Conservation (phyloP, 2,888 invertebrate species). For the Drosophila niveifrons region DNA sequence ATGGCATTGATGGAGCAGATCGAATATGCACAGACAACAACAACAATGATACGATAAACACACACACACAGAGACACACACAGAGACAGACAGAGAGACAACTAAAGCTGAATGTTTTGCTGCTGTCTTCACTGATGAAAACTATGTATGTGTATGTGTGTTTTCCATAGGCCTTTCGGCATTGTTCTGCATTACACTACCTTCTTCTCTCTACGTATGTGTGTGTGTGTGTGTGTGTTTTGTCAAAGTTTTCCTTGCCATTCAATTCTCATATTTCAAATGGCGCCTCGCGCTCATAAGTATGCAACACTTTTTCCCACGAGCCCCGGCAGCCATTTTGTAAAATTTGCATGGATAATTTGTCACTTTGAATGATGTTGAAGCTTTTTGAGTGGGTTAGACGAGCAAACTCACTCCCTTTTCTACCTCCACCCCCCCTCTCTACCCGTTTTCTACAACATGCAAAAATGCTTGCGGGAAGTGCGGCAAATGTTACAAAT, state of each 20-base stretch:
- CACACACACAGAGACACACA: slow-evolving; percentile 18
- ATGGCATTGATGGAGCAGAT: slow-evolving; percentile 75
- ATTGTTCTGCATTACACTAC: slow-evolving; percentile 48
- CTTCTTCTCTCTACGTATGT: slow-evolving; percentile 12
- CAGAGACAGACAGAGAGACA: neutral
- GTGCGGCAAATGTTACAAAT: slow-evolving; percentile 79
- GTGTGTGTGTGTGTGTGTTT: slow-evolving; percentile 42
- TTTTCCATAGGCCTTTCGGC: slow-evolving; percentile 21
- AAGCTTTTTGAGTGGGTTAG: slow-evolving; percentile 74
- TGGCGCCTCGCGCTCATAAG: slow-evolving; percentile 68
- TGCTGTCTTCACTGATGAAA: neutral
- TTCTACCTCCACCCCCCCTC: neutral
- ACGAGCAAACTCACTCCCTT: slow-evolving; percentile 31
- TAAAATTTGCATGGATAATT: slow-evolving; percentile 80
- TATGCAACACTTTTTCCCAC: slow-evolving; percentile 77
- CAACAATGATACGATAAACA: slow-evolving; percentile 10
- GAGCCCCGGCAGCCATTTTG: slow-evolving; percentile 61
- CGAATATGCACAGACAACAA: slow-evolving; percentile 67
- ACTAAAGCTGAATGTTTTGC: neutral
- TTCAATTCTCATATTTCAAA: slow-evolving; percentile 75
- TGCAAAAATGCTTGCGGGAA: slow-evolving; percentile 74
- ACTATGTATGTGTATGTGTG: neutral
- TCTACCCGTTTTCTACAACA: slow-evolving; percentile 10
- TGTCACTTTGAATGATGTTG: slow-evolving; percentile 80
- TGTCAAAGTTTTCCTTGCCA: slow-evolving; percentile 63